Evolutionary conservation across 2,113 vertebrate genomes (phyloP), one percentile per base, ranked within the genome.

Genomic region (Sitta europaea): DNA sequence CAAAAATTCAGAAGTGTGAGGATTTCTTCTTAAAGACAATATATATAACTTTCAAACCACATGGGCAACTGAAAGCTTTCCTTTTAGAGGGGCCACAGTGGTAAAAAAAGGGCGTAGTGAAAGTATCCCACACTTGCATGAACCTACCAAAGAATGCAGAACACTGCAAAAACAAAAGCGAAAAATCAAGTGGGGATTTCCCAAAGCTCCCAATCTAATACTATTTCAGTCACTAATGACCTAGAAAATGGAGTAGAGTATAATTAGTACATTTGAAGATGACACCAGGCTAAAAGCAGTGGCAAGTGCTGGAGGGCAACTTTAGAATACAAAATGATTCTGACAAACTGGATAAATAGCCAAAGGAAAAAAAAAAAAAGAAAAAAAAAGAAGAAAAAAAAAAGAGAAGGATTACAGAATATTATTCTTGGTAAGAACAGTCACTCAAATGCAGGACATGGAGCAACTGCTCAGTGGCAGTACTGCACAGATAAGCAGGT

Each of bases 191-290:
- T 29, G 35, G 24, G 27, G 42, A 77, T 91, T 94, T 68, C 68
- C 51, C 47, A 86, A 83, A 74, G 51, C 40, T 87, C 35, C n/a
- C 40, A 71, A 2, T 85, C 65, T 75, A 33, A 12, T 55, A 48
- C 33, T 84, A 70, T 96, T 95, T 85, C 40, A 51, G 81, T 53
- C 31, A 80, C 71, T 90, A 93, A 87, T 67, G 90, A 81, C 77
- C 70, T 75, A 89, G 47, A 89, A 89, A 94, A 95, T 19, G 13
- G n/a, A 81, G 40, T 72, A 38, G 22, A 40, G 8, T 55, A 40
- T 92, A 95, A 91, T 87, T 91, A 87, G 42, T 77, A 78, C 17
- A 28, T 70, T 31, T 55, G 77, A 92, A 84, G 57, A 77, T 55
- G 38, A 87, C 51, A 71, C 17, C 9, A 43, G 43, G 53, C 19